These are phyloP conservation scores for Hephaestus fuliginosus DNA, from an alignment of 2,797 vertebrate species.

Conservation along the genomic window DNA sequence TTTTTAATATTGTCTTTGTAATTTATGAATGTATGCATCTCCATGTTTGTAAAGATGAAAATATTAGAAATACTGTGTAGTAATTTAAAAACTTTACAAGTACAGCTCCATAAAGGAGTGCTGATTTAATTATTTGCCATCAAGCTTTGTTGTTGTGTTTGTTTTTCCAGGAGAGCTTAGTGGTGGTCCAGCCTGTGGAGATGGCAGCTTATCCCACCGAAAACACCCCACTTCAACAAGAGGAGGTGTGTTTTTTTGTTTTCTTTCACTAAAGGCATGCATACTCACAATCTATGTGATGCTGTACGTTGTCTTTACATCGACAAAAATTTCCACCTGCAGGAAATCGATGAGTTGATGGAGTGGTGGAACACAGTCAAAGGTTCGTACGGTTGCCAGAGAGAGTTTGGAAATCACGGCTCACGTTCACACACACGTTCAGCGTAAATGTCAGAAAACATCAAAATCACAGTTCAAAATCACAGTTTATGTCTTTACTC, in stretches of 20 bases:
- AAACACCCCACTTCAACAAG: background rate
- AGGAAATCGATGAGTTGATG: constrained; percentile 76
- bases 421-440: background rate
- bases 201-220: constrained; percentile 77
- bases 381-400: constrained; percentile 53
- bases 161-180: constrained; percentile 69
- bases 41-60: background rate
- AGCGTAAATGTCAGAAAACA: background rate
- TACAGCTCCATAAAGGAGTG: no score
- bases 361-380: constrained; percentile 82
- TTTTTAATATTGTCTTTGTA: background rate
- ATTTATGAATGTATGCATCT: background rate
- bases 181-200: constrained; percentile 74
- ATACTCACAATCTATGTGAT: no score
- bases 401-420: background rate
- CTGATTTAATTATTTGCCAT: background rate
- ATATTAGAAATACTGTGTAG: background rate
- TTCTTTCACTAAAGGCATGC: no score
- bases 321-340: constrained; percentile 16
- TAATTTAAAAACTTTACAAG: background rate
- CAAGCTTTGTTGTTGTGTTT: background rate
- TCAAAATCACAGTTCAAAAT: no score
- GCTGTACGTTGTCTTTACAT: background rate
- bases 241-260: constrained; percentile 54
- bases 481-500: background rate